Base-by-base conservation (phyloP, 1,140 invertebrate species). In the Platyura marginata region DNA sequence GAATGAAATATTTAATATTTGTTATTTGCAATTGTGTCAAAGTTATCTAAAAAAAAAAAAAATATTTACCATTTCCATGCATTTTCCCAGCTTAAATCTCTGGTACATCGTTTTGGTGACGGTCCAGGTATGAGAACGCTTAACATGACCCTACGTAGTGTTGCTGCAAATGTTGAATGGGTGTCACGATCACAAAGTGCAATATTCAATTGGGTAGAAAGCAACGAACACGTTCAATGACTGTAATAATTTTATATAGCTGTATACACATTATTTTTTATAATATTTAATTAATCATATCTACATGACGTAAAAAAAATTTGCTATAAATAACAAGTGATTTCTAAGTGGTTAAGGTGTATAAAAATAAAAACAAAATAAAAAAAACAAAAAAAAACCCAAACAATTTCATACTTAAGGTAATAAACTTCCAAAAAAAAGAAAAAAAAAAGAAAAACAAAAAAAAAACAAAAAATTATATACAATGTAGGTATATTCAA, bases 101-200 rank as follows among this genome's bases (percentile, higher is more conserved):
- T 57, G 42, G 54, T 60, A 32, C 57, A 62, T 54, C 53, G 57
- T 15, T 62, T 61, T 33, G 59, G 59, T 11, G 49, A 56, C 38
- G 59, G 59, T n/a, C 55, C 51, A 18, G 59, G 59, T 19, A 58
- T 61, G 58, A 45, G 54, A 11, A 49, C 59, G 35, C 47, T 61
- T 11, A 61, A 59, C 18, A 61, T 61, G 59, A 61, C 58, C 36
- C 43, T 61, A 15, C 56, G 55, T 43, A 61, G 56, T 40, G 59
- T 61, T 18, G 59, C 56, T 36, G 56, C 59, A 23, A 61, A 61
- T 44, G 58, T 59, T 29, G 59, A 61, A 47, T 61, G 59, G 59
- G 59, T 61, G 39, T 57, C 56, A 10, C 35, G 55, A 33, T 59
- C 59, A 8, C 59, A 61, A 43, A 54, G 51, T 9, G 50, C 59